Evolutionary conservation across 2,888 invertebrate species (phyloP).

Genomic region (Odiellus spinosus): DNA sequence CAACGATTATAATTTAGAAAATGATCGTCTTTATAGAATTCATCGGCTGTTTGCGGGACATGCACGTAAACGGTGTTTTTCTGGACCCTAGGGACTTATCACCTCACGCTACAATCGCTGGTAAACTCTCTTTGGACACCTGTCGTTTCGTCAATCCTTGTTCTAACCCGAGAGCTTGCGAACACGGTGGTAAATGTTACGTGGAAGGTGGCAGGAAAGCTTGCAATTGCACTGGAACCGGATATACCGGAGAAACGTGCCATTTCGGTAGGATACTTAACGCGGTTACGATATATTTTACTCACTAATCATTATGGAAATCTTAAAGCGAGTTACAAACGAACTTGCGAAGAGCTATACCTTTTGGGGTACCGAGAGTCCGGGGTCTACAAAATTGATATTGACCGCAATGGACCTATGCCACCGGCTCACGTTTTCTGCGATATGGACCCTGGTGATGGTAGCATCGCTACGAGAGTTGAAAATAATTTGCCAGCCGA

Average conservation of each 20-base stretch:
- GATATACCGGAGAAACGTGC: conserved; percentile 83
- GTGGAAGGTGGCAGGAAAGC: conserved; percentile 71
- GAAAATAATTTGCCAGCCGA: conserved; percentile 82
- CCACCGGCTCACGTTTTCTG: conserved; percentile 84
- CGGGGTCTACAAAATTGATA: conserved; percentile 80
- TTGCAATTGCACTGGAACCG: conserved; percentile 77
- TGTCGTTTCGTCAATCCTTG: conserved; percentile 81
- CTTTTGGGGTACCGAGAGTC: conserved; percentile 72
- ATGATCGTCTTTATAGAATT: conserved; percentile 22
- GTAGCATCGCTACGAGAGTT: conserved; percentile 66
- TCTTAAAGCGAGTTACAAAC: conserved; percentile 55
- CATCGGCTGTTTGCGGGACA: conserved; percentile 30
- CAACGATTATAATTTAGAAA: too few species aligned
- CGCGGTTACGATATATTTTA: too few species aligned
- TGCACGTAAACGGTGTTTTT: conserved; percentile 24
- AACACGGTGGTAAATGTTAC: conserved; percentile 78
- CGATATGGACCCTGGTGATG: conserved; percentile 70
- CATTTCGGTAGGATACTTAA: conserved; percentile 55
- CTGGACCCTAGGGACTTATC: conserved; percentile 24
- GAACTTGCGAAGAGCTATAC: conserved; percentile 82
- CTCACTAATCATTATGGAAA: too few species aligned
- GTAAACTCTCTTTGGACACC: conserved; percentile 76
- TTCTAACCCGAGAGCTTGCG: conserved; percentile 73
- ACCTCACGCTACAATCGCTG: conserved; percentile 28
- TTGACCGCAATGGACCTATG: conserved; percentile 81